Percentiles rank a stretch among this genome's conserved stretches.
Evolutionary conservation across 2,113 vertebrate genomes (phyloP).

Genomic region (Sapajus apella): DNA sequence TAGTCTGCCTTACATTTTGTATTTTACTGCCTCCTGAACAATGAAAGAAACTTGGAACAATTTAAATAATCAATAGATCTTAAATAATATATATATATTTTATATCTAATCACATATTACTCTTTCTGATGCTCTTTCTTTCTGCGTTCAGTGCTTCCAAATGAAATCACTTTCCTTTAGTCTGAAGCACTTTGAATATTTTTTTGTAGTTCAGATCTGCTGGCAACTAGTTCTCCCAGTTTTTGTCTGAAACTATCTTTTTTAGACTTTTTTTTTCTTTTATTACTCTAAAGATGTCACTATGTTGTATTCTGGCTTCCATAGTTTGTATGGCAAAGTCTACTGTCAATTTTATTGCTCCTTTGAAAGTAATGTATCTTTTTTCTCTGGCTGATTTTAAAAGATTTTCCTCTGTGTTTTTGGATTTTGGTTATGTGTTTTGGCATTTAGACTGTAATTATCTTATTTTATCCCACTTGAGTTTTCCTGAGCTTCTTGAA

Average conservation of each 20-base stretch:
- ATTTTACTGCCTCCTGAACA: not conserved
- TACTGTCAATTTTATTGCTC: not conserved
- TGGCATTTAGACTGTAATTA: not conserved
- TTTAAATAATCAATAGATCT: constrained; percentile 33
- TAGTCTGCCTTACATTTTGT: not conserved
- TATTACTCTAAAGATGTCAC: not conserved
- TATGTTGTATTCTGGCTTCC: not conserved
- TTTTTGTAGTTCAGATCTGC: not conserved
- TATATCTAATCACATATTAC: not conserved
- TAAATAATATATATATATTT: not conserved
- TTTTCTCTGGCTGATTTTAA: not conserved
- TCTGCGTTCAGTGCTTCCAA: not conserved
- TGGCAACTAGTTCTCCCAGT: not conserved
- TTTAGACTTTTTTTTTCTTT: not conserved
- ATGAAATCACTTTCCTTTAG: not conserved
- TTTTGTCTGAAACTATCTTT: not conserved
- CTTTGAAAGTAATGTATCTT: not conserved
- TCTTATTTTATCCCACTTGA: constrained; percentile 33
- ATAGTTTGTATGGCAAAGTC: not conserved
- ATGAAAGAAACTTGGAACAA: not conserved
- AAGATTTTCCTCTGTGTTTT: not conserved
- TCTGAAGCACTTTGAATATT: not conserved
- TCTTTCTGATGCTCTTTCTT: not conserved
- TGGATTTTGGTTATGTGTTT: not conserved
- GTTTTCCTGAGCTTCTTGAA: not conserved